These are phyloP conservation scores for Coregonus sp. DNA, from an alignment of 2,797 vertebrate species.

Conservation along the genomic window DNA sequence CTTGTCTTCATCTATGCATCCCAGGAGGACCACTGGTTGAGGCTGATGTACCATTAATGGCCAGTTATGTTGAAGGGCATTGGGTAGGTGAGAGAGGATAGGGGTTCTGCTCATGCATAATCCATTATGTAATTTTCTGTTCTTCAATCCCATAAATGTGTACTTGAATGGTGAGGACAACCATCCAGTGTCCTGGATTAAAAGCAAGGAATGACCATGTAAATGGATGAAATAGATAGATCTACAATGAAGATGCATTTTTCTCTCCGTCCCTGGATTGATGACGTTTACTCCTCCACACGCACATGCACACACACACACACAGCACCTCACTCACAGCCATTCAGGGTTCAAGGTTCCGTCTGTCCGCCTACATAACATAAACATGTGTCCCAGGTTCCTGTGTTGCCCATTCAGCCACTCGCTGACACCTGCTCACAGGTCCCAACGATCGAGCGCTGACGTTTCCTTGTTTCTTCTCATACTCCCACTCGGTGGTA, in stretches of 20 bases:
- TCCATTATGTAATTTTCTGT: too few relatives aligned
- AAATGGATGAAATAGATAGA: background rate
- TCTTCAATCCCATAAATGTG: background rate
- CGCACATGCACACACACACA: slow-evolving; percentile 26
- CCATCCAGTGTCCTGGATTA: background rate
- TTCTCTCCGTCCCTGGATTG: background rate
- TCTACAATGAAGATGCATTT: background rate
- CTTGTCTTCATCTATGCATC: too few relatives aligned
- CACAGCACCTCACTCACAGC: slow-evolving; percentile 29
- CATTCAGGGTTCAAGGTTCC: slow-evolving; percentile 58
- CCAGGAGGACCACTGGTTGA: too few relatives aligned
- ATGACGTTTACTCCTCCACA: slow-evolving; percentile 48
- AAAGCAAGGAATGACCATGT: background rate
- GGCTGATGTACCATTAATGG: too few relatives aligned
- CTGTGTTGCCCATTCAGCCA: slow-evolving; percentile 68
- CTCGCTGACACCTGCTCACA: slow-evolving; percentile 72
- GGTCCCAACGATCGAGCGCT: slow-evolving; percentile 55
- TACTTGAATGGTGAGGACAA: background rate
- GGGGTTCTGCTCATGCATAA: too few relatives aligned
- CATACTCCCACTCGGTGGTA: slow-evolving; percentile 69
- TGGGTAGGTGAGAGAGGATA: too few relatives aligned
- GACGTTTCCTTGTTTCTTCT: slow-evolving; percentile 59
- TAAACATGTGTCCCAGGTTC: slow-evolving; percentile 73
- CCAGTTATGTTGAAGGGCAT: too few relatives aligned
- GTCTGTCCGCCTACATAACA: slow-evolving; percentile 49